Base-by-base conservation (phyloP, 2,888 invertebrate species). In the Bedellia somnulentella region DNA sequence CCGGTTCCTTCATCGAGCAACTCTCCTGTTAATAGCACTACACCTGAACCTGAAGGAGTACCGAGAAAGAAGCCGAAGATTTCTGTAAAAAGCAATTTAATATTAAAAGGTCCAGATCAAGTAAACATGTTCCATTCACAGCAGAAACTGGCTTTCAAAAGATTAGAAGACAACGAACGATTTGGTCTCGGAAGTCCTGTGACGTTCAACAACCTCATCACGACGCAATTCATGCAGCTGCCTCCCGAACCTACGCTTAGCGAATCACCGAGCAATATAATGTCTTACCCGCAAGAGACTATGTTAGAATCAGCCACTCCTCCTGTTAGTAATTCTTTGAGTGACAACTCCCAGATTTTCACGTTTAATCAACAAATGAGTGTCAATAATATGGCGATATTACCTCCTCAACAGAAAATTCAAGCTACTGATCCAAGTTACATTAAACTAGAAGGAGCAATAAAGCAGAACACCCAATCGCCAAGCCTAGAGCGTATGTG, bases 21-120 rank as follows among this genome's bases (percentile, higher is more conserved):
- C 37, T 73, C 73, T 2, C 70, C 71, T 2, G 51, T 70, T 1
- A 59, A 57, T 32, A 52, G 57, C 17, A 41, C 46, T 1, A 43
- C 47, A 9, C 21, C 11, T 8, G 71, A 71, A 17, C 37, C 36
- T 2, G 73, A 75, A 17, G 61, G 64, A 2, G 49, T 43, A 22
- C 71, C 73, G 1, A 52, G 75, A 15, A 77, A 77, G 39, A 76
- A 76, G 32, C 67, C 77, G 0, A 77, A 77, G 41, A 77, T 77
- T 54, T 77, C 76, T 1, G 77, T 77, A 0, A 77, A 77, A 45
- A 77, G 77, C 39, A 77, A 77, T 40, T 43, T 77, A 22, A 71
- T 77, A 37, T 43, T 77, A 3, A 77, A 77, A 44, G 77, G 76
- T 0, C 76, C 77, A 0, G 75, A 77, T 41, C 68, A 71, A 36